Base-by-base conservation (phyloP, 1,140 invertebrate genomes). In the Arion vulgaris region DNA sequence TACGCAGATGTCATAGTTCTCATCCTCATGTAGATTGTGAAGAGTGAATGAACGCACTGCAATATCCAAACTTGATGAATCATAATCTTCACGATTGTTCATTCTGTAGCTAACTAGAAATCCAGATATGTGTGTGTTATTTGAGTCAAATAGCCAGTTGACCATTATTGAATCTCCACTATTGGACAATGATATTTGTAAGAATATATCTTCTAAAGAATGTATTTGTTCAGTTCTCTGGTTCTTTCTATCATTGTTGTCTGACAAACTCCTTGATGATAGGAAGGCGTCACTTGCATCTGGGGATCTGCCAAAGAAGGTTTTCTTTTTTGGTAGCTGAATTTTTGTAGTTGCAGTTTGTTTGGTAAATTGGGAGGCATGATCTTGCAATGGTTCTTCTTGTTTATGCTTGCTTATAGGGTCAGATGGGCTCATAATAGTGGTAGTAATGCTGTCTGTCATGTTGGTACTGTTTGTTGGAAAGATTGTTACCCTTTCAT, bases 1-100 rank as follows among this genome's bases (percentile, higher is more conserved):
- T 13, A 81, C 80, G n/a, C 80, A 81, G 41, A 81, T 81, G 36
- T 36, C 36, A 39, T 81, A 81, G 51, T 81, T 28, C 39, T 81
- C 51, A 39, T 81, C 80, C 17, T 72, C 39, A 39, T 81, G 80
- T 1, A 81, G 80, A 13, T 11, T 49, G 71, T 81, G 80, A 13
- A 81, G 71, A 28, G 51, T 39, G 80, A 81, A 81, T 28, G 45
- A 34, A 11, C 80, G 41, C 11, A 81, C 80, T 9, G 71, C 2
- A 1, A 23, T 38, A 53, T 71, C 69, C 15, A 81, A 36, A n/a
- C 34, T 81, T 41, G 80, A 81, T 1, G 69, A 73, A 36, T 81
- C 71, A 39, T 36, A 81, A 26, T 73, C 15, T 49, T 81, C 80
- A 23, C 80, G n/a, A 1, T 74, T 66, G 45, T 57, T 38, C 23